Evolutionary conservation across 2,888 invertebrate species (phyloP).

Genomic region (Yponomeuta cagnagella): DNA sequence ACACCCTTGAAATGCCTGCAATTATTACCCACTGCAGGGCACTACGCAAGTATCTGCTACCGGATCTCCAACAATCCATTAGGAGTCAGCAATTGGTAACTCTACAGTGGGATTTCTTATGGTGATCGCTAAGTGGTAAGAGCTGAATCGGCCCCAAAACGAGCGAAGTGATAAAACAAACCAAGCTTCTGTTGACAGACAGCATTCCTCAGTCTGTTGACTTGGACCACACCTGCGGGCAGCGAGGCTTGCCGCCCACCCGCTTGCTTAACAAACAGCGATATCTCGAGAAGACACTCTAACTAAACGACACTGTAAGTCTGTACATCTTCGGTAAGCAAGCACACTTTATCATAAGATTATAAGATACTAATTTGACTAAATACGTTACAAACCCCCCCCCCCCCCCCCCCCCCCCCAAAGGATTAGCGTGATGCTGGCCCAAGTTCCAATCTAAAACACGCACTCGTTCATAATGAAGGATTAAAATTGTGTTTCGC

Average conservation of each 20-base stretch:
- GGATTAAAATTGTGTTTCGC: too few species aligned
- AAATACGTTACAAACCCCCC: too few species aligned
- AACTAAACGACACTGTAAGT: too few species aligned
- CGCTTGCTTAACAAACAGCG: conserved; percentile 5
- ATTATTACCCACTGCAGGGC: not conserved
- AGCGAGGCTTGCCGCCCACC: conserved; percentile 13
- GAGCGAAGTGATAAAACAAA: conserved; percentile 13
- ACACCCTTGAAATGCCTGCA: conserved; percentile 1
- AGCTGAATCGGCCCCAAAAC: conserved; percentile 3
- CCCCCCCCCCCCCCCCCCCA: too few species aligned
- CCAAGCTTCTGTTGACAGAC: conserved; percentile 14
- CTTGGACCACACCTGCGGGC: conserved; percentile 18
- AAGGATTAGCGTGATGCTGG: too few species aligned
- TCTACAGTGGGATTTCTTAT: not conserved
- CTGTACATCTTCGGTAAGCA: too few species aligned
- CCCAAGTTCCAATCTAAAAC: too few species aligned
- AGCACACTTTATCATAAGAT: too few species aligned
- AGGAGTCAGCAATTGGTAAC: not conserved
- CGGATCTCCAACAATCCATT: not conserved
- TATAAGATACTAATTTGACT: too few species aligned
- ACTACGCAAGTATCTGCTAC: not conserved
- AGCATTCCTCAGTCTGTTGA: conserved; percentile 14
- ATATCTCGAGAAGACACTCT: not conserved
- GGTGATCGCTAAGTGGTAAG: not conserved
- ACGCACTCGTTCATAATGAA: too few species aligned